Evolutionary conservation across 1,140 invertebrate genomes (phyloP), one percentile per base, ranked within the genome.

Genomic region (Proales similis): DNA sequence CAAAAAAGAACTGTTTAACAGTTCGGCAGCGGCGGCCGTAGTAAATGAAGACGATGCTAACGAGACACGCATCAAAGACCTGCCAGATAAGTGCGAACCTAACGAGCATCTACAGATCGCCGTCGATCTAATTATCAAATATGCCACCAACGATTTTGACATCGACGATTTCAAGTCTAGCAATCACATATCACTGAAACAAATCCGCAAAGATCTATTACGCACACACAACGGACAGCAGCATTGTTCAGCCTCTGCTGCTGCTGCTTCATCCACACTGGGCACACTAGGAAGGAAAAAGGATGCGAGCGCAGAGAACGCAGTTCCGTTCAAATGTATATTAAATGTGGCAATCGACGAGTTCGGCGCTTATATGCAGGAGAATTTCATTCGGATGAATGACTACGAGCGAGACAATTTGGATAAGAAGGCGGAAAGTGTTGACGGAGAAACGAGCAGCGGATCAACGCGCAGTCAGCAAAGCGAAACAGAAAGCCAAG

Each of bases 331-430:
- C 14, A 46, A 46, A 19, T 24, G 3, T 3, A 14, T 9, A 3
- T 19, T 46, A 19, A 46, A 46, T 46, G 3, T 17, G 24, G 43
- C 43, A 5, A 46, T 46, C 3, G 43, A 46, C 14, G 43, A 46
- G 27, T 46, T 46, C n/a, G 43, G 43, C 3, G 24, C 27, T 9
- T 46, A 24, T 46, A 46, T 46, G 11, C 43, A 46, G 27, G 43
- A 46, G 43, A 46, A 46, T 46, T 46, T 46, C 27, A 46, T 46
- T 24, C 9, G 24, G 9, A 46, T 46, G 27, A 46, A 46, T 19
- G 43, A 46, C 11, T 46, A 24, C n/a, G n/a, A 43, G 22, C 7
- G 17, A 19, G 39, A 43, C 3, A 46, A 46, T 11, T 11, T 24
- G n/a, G n/a, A 46, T 12, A 3, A 46, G 27, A 3, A 7, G 27